Percentiles rank a stretch among this genome's conserved stretches.
Conservation (phyloP, 2,113 vertebrate species). For the Thinocorus orbignyianus region DNA sequence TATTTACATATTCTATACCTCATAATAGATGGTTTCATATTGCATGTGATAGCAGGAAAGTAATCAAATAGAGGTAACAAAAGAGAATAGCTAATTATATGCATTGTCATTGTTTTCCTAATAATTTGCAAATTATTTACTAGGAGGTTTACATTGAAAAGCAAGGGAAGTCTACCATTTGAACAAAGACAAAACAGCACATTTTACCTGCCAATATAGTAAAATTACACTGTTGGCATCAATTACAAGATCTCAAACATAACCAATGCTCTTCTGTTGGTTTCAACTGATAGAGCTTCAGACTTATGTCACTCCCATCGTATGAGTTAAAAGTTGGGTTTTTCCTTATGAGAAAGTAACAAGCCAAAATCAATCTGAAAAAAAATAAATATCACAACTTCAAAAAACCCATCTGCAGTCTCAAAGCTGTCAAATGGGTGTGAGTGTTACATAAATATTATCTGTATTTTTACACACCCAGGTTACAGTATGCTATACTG, state of each 20-base stretch:
- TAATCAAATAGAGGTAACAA: slow-evolving; percentile 54
- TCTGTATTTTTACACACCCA: not conserved
- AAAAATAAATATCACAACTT: not conserved
- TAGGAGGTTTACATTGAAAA: not conserved
- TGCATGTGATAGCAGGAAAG: slow-evolving; percentile 48
- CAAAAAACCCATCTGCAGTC: not conserved
- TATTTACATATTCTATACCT: slow-evolving; percentile 67
- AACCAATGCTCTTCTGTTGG: not conserved
- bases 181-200: slow-evolving; percentile 3
- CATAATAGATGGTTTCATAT: slow-evolving; percentile 68
- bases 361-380: not conserved
- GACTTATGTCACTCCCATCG: not conserved
- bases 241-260: not conserved
- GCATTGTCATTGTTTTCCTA: slow-evolving; percentile 14
- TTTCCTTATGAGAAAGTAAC: not conserved
- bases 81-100: slow-evolving; percentile 61
- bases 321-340: not conserved
- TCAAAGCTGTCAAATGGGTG: slow-evolving; percentile 12
- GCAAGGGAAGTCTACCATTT: not conserved
- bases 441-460: slow-evolving; percentile 33
- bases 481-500: not conserved
- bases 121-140: slow-evolving; percentile 51
- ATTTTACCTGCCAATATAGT: slow-evolving; percentile 1
- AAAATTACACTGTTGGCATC: not conserved
- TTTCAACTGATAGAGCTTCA: not conserved